Evolutionary conservation across 1,140 invertebrate species (phyloP).

Genomic region (Holcopasites calliopsidis): DNA sequence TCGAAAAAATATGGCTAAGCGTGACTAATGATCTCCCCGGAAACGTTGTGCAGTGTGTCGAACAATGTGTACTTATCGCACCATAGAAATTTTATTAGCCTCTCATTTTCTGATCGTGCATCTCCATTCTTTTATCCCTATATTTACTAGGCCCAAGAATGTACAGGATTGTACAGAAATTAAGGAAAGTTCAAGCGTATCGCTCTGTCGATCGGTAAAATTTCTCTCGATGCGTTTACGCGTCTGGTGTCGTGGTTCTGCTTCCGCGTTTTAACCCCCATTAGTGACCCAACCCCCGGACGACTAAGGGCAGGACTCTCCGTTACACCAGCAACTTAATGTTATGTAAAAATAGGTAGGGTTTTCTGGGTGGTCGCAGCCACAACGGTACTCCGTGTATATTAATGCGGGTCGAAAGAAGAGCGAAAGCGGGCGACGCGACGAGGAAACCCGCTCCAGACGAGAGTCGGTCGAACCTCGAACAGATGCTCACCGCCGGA

Average conservation of each 20-base stretch:
- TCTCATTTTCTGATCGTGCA: slow-evolving; percentile 2
- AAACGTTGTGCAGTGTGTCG: slow-evolving; percentile 44
- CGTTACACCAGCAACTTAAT: slow-evolving; percentile 67
- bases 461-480: slow-evolving; percentile 67
- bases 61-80: slow-evolving; percentile 60
- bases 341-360: slow-evolving; percentile 77
- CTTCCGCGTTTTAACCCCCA: slow-evolving; percentile 76
- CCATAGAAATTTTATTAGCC: slow-evolving; percentile 11
- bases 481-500: slow-evolving; percentile 74
- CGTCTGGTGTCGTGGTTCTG: slow-evolving; percentile 41
- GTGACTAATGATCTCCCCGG: slow-evolving; percentile 45
- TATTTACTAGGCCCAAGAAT: no score
- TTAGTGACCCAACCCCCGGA: slow-evolving; percentile 67
- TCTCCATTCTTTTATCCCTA: slow-evolving; percentile 9
- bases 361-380: slow-evolving; percentile 11
- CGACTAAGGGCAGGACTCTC: slow-evolving; percentile 3
- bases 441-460: slow-evolving; percentile 51
- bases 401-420: slow-evolving; percentile 71
- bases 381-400: slow-evolving; percentile 53
- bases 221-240: slow-evolving; percentile 23
- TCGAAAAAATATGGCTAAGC: slow-evolving; percentile 46
- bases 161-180: no score
- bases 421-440: slow-evolving; percentile 52
- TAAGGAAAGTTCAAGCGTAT: no score
- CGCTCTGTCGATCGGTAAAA: slow-evolving; percentile 13